Evolutionary conservation across 2,888 invertebrate species (phyloP).

Genomic region (Drosophila lutescens): DNA sequence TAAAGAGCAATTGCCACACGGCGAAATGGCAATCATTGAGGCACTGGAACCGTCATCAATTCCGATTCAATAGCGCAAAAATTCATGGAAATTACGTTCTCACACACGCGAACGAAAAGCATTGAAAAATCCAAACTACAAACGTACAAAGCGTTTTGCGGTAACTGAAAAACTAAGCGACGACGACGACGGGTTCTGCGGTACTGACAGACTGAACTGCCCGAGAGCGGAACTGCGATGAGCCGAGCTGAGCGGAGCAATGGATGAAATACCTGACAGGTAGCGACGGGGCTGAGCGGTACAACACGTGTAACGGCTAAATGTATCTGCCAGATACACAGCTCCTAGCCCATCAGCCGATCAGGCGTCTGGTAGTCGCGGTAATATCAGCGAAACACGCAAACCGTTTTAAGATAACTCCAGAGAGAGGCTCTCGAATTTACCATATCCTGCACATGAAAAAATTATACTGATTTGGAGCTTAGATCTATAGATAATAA

Average conservation of each 20-base stretch:
- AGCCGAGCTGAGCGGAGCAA: conserved; percentile 33
- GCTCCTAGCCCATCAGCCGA: conserved; percentile 55
- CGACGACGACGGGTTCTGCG: conserved; percentile 66
- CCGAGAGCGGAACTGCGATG: conserved; percentile 32
- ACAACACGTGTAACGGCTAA: conserved; percentile 69
- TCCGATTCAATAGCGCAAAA: conserved; percentile 70
- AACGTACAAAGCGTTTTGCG: conserved; percentile 47
- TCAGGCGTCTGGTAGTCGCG: conserved; percentile 59
- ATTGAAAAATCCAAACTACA: conserved; percentile 32
- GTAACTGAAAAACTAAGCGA: conserved; percentile 51
- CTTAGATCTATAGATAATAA: background rate
- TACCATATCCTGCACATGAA: conserved; percentile 16
- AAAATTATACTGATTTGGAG: background rate
- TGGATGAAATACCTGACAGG: conserved; percentile 46
- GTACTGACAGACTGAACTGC: conserved; percentile 59
- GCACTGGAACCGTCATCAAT: conserved; percentile 64
- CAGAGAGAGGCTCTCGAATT: conserved; percentile 5
- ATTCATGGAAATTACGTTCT: conserved; percentile 71
- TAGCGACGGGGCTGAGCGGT: conserved; percentile 24
- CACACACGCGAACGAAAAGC: conserved; percentile 43
- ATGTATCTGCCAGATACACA: conserved; percentile 63
- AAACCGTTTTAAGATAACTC: conserved; percentile 29
- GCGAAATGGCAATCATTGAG: conserved; percentile 25
- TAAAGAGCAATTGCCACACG: conserved; percentile 40
- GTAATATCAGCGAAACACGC: conserved; percentile 69